Conservation (phyloP, 2,888 invertebrate genomes). For the Polymixis flavicincta region DNA sequence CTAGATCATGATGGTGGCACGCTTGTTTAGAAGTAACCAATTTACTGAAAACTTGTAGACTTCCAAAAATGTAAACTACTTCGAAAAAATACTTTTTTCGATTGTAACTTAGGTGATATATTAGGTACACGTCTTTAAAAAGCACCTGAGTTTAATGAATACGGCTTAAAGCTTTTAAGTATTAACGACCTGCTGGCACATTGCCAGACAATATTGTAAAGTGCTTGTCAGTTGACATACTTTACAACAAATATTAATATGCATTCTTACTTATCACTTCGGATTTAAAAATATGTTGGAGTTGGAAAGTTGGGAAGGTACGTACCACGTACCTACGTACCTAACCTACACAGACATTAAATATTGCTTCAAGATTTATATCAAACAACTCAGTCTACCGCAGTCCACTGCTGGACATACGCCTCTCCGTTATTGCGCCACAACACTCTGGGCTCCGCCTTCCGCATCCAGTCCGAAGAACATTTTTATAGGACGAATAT, state of each 20-base stretch:
- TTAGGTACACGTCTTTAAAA: background rate
- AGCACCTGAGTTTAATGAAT: constrained; percentile 34
- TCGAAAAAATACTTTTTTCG: background rate
- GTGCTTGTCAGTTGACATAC: constrained; percentile 36
- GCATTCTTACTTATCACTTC: constrained; percentile 22
- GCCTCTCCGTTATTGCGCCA: too few relatives aligned
- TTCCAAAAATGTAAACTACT: background rate
- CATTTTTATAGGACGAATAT: too few relatives aligned
- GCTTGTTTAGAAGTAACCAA: background rate
- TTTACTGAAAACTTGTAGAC: background rate
- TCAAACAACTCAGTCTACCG: too few relatives aligned
- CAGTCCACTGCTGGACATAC: too few relatives aligned
- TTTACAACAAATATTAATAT: constrained; percentile 41
- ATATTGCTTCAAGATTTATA: constrained; percentile 1
- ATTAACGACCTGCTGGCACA: constrained; percentile 55
- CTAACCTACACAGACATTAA: too few relatives aligned
- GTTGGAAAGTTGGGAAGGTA: too few relatives aligned
- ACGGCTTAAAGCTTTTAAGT: constrained; percentile 40
- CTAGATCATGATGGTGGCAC: too few relatives aligned
- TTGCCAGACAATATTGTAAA: constrained; percentile 46
- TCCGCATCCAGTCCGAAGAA: too few relatives aligned
- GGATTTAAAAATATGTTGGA: background rate
- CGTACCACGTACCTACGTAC: too few relatives aligned
- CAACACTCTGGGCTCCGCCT: too few relatives aligned
- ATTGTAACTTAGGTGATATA: background rate